These are phyloP conservation scores for Chionomys nivalis DNA, from an alignment of 2,113 vertebrate genomes.

Conservation along the genomic window DNA sequence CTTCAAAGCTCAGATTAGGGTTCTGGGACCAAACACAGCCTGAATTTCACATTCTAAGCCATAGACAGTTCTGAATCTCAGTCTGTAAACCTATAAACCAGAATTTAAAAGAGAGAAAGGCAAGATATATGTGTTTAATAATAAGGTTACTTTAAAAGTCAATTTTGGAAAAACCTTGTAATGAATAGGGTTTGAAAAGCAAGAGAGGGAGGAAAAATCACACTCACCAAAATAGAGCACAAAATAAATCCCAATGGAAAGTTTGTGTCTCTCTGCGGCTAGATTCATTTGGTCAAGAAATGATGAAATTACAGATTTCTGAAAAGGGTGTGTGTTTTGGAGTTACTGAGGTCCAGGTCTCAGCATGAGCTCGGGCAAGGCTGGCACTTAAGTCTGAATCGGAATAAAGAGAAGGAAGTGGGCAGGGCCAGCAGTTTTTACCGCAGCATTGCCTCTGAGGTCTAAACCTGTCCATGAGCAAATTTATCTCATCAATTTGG, in stretches of 20 bases:
- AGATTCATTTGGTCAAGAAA: conserved; percentile 74
- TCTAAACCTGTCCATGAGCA: neutral
- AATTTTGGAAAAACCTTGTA: conserved; percentile 66
- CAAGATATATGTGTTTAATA: conserved; percentile 58
- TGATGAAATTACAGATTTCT: conserved; percentile 77
- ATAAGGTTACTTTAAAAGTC: conserved; percentile 51
- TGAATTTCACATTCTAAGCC: conserved; percentile 49
- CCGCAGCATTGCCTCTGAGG: neutral
- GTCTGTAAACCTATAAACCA: conserved; percentile 29
- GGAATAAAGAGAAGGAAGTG: conserved; percentile 56
- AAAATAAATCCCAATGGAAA: conserved; percentile 75
- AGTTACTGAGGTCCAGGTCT: conserved; percentile 72
- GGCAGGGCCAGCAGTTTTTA: neutral
- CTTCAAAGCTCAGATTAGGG: conserved; percentile 51
- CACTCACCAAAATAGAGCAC: neutral
- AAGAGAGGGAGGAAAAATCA: conserved; percentile 35
- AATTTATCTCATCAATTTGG: conserved; percentile 4
- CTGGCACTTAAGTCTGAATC: neutral
- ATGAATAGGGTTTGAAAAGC: conserved; percentile 66
- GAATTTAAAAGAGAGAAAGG: conserved; percentile 38
- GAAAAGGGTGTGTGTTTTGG: conserved; percentile 71
- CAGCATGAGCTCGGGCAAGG: conserved; percentile 61
- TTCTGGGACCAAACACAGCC: conserved; percentile 38
- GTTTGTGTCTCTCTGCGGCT: conserved; percentile 62
- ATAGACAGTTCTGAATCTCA: conserved; percentile 21